These are phyloP conservation scores for Drymodes brunneopygia DNA, from an alignment of 2,113 vertebrate species.

Conservation along the genomic window DNA sequence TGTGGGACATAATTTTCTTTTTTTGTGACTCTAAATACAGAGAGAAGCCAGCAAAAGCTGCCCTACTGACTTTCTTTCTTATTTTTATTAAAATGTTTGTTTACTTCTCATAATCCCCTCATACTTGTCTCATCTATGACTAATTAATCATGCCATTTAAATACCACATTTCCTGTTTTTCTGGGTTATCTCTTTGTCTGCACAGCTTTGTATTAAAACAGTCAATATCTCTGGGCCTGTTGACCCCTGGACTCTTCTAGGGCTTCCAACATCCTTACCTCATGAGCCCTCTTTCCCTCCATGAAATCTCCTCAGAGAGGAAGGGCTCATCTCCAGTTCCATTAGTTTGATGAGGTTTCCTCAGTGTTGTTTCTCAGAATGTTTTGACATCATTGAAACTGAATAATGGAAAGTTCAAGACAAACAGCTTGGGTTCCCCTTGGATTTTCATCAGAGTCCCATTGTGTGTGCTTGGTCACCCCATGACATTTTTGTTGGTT, in stretches of 20 bases:
- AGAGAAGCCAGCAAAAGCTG: neutral
- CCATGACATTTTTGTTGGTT: neutral
- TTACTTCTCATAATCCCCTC: neutral
- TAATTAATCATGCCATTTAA: neutral
- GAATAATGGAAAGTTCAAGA: neutral
- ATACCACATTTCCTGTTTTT: neutral
- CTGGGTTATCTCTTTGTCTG: neutral
- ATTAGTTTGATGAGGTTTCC: neutral
- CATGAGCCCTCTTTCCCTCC: neutral
- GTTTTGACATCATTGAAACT: neutral
- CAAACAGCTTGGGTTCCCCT: neutral
- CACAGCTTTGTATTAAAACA: neutral
- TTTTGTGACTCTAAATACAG: neutral
- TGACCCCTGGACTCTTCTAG: neutral
- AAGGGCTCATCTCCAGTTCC: neutral
- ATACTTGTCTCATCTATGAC: neutral
- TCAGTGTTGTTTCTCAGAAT: neutral
- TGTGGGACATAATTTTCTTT: neutral
- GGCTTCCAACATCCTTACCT: neutral
- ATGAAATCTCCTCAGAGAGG: neutral
- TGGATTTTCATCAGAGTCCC: rapidly evolving
- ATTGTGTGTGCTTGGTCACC: neutral
- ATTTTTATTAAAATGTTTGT: neutral
- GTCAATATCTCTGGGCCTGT: neutral
- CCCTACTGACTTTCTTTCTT: neutral